Evolutionary conservation across 2,113 vertebrate species (phyloP), one percentile per base, ranked within the genome.

Genomic region (Antechinus flavipes): DNA sequence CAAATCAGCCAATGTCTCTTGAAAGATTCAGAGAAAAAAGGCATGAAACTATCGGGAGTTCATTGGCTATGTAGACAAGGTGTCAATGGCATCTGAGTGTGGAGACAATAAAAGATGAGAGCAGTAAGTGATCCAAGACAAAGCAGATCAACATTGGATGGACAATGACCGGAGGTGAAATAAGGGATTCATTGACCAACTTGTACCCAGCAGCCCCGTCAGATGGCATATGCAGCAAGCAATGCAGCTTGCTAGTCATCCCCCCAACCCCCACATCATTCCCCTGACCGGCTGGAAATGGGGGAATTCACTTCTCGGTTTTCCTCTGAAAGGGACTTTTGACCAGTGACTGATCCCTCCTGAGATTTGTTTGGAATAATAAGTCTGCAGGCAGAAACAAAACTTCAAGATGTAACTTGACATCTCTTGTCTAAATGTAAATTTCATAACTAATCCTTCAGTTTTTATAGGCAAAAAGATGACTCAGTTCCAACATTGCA

Each of bases 361-460:
- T 46, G 47, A 90, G 24, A 11, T 4, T 16, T 11, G 0, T 90
- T 90, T 50, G 47, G 90, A 90, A 50, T 47, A 52, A 25, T 12
- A 90, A 50, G 49, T 10, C 89, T 12, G 16, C 47, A 50, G 16
- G 6, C 25, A 90, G 49, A 90, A 90, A 52, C 14, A 52, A 90
- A 49, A 50, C 47, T 90, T 50, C 90, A 50, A 90, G 24, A 30
- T 26, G 14, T 52, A 2, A 90, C 23, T 1, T 90, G 90, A 3
- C 47, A 12, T 52, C 90, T 30, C 30, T 50, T 14, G 27, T 84
- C 42, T 68, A 96, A 95, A 95, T 95, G 97, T 98, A 96, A 96
- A 98, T 98, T 98, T 95, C 96, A 96, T 96, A 97, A 95, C 90
- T 2, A 94, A 35, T 56, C 92, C 95, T 96, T 97, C 94, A 94